These are phyloP conservation scores for Scaptomyza tumidula DNA, from an alignment of 2,888 invertebrate species.

Conservation along the genomic window DNA sequence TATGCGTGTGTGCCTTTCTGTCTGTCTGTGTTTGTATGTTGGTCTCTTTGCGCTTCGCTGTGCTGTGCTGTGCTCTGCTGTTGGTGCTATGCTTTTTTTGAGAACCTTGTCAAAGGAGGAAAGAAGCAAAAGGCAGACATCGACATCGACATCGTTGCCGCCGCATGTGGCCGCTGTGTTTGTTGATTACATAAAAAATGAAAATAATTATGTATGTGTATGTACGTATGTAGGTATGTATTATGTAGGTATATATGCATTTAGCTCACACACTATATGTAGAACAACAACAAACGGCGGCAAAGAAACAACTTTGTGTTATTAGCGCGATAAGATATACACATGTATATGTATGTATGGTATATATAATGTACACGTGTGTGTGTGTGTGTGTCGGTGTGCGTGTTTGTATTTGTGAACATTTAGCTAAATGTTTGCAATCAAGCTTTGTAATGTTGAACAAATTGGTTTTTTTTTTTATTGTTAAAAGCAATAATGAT, in stretches of 20 bases:
- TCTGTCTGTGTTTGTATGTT: conserved; percentile 13
- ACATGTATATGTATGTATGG: conserved; percentile 15
- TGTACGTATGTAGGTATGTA: conserved; percentile 35
- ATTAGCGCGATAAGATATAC: conserved; percentile 49
- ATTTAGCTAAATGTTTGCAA: conserved; percentile 8
- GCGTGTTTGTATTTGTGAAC: conserved; percentile 8
- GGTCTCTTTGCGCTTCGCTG: conserved; percentile 7
- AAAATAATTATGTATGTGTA: conserved; percentile 60
- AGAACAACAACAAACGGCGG: conserved; percentile 23
- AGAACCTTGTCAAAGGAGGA: conserved; percentile 57
- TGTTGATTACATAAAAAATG: conserved; percentile 77
- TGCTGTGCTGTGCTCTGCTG: too few species aligned
- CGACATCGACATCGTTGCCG: conserved; percentile 6
- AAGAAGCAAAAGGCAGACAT: conserved; percentile 48
- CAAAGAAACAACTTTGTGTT: conserved; percentile 43
- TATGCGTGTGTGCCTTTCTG: conserved; percentile 16
- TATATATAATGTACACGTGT: not conserved
- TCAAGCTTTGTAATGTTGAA: not conserved
- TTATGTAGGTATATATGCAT: conserved; percentile 39
- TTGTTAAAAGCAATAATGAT: not conserved
- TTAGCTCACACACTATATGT: conserved; percentile 31
- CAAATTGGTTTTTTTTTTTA: not conserved
- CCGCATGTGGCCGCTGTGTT: conserved; percentile 69
- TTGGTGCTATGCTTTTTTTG: conserved; percentile 52
- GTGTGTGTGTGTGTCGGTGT: not conserved